Conservation (phyloP, 2,113 vertebrate genomes). For the Rissa tridactyla region DNA sequence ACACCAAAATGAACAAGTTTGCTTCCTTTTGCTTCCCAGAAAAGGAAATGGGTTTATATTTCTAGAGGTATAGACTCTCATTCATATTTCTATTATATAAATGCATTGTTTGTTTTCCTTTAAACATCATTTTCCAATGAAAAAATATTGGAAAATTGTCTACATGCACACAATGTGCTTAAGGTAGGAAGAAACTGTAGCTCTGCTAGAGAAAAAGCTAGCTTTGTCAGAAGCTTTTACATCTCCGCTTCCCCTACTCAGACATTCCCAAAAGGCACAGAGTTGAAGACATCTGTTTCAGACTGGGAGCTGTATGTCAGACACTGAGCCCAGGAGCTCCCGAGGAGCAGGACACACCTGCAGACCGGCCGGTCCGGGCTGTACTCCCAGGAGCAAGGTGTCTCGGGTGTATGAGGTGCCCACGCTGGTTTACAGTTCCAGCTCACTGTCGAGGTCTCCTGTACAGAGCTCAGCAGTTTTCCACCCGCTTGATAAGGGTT, state of each 20-base stretch:
- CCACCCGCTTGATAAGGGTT: fast-evolving
- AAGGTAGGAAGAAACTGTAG: neutral
- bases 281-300: neutral
- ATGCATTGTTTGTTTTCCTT: neutral
- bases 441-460: neutral
- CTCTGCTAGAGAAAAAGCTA: neutral
- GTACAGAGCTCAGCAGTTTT: neutral
- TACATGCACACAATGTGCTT: neutral
- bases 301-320: neutral
- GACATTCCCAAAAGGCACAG: neutral
- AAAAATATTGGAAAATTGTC: neutral
- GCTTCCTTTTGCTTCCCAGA: neutral
- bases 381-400: neutral
- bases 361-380: fast-evolving
- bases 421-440: neutral
- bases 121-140: neutral
- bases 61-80: neutral
- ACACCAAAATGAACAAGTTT: neutral
- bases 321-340: neutral
- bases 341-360: fast-evolving
- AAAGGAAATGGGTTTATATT: neutral
- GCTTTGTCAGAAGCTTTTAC: neutral
- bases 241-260: neutral
- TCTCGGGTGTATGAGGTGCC: fast-evolving
- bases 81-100: neutral